phyloP scores from a whole-genome alignment of 1,140 invertebrate species.

The Cotesia chilonis region DNA sequence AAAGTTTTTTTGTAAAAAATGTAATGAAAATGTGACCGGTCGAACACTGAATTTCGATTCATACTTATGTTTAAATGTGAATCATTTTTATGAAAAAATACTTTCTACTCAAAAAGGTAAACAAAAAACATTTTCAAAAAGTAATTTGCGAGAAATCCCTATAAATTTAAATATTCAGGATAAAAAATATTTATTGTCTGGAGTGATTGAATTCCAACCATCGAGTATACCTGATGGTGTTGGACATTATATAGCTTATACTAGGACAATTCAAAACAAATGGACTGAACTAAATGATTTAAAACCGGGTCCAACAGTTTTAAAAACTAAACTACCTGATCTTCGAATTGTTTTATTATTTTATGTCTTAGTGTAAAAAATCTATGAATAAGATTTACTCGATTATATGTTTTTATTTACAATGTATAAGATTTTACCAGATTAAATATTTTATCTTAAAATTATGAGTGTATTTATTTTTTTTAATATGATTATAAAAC shows the following conservation, averaged over 20 bases:
- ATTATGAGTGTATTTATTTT: neutral
- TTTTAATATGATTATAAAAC: no score
- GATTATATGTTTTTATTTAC: neutral
- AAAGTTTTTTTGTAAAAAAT: neutral
- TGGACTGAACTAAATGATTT: conserved; percentile 10
- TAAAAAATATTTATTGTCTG: neutral
- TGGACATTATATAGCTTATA: neutral
- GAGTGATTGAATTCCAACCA: neutral
- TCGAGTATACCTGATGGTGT: neutral
- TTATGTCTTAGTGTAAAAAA: neutral
- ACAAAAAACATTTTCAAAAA: neutral
- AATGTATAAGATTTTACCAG: neutral
- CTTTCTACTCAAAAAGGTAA: neutral
- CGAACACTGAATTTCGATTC: neutral
- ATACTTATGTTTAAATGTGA: neutral
- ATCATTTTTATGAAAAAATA: conserved; percentile 4
- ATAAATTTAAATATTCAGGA: neutral
- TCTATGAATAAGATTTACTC: no score
- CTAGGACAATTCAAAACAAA: neutral
- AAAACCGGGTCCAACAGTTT: neutral
- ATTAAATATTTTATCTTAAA: neutral
- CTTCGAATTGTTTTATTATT: conserved; percentile 4
- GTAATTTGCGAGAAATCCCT: neutral
- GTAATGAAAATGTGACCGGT: neutral
- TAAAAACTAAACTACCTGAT: neutral